Evolutionary conservation across 53 echinoderm and acorn worm species (phyloP).

Genomic region (Henricia sp.): DNA sequence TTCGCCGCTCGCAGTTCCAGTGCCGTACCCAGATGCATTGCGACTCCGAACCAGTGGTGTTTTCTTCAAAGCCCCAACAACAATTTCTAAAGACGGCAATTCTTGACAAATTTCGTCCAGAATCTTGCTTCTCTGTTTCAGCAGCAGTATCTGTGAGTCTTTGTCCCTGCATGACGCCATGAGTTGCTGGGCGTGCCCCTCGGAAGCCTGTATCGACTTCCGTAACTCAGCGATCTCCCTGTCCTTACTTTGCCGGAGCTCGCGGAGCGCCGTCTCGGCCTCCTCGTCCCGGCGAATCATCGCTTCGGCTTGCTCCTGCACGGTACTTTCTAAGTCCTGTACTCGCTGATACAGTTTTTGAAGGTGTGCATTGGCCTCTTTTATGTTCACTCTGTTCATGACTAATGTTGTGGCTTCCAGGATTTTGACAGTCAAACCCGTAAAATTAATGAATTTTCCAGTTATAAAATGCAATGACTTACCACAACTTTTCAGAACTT

Average conservation of each 20-base stretch:
- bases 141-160: constrained; percentile 42
- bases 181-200: constrained; percentile 44
- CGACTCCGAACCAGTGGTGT: constrained; percentile 1
- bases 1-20: not conserved
- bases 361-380: constrained; percentile 91
- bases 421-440: not conserved
- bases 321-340: constrained; percentile 77
- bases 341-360: constrained; percentile 81
- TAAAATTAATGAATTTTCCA: not conserved
- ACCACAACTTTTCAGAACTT: not conserved
- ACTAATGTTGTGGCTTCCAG: not conserved
- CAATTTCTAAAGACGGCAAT: constrained; percentile 51
- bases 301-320: constrained; percentile 88
- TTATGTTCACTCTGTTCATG: constrained; percentile 74
- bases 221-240: constrained; percentile 58
- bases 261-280: constrained; percentile 19
- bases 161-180: constrained; percentile 41
- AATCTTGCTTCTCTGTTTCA: constrained; percentile 47
- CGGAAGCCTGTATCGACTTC: constrained; percentile 52
- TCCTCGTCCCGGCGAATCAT: constrained; percentile 80
- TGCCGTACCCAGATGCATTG: constrained; percentile 1
- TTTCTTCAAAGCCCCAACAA: constrained; percentile 29
- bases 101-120: constrained; percentile 60
- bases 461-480: not conserved
- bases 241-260: constrained; percentile 37